Evolutionary conservation across 1,140 invertebrate genomes (phyloP), one percentile per base, ranked within the genome.

Genomic region (Magallana gigas): DNA sequence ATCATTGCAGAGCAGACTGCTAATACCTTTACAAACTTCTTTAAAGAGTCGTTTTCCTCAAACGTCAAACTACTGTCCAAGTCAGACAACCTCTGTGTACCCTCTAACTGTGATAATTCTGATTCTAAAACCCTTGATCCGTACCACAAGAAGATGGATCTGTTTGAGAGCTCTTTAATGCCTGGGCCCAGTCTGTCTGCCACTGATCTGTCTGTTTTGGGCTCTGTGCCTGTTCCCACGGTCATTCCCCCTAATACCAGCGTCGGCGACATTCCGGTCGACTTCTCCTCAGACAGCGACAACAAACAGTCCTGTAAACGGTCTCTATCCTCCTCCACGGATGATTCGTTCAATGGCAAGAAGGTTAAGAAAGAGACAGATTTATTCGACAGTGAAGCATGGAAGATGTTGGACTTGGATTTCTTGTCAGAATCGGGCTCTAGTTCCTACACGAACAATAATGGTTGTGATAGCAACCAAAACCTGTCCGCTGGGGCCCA

Each of bases 1-100:
- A 48, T 76, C 68, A 11, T 76, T 4, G 12, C 68, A 29, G 68
- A 76, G 23, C 68, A 76, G 23, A 76, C 68, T 12, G 68, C 68
- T 12, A 76, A 29, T 76, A 76, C 68, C 12, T 29, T 76, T 29
- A 29, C 68, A 76, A 29, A 76, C 68, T 76, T 76, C 23, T 29
- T 76, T 12, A 76, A 76, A 11, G 68, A 76, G 68, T 76, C 68
- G 12, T 76, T 76, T 12, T 29, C 68, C 23, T 29, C 68, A 29
- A 76, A 76, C 14, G 68, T 76, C 8, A 76, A 76, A 76, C 23
- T 76, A 29, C 18, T 76, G 23, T 23, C 68, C 68, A 76, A 76
- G 14, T 76, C 68, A 3, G 68, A 76, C 8, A 76, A 29, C 36
- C 11, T 36, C 0, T 76, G 68, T 76, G 68, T 29, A 29, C 23